Conservation (phyloP, 2,888 invertebrate species). For the Agonopterix subpropinquella region DNA sequence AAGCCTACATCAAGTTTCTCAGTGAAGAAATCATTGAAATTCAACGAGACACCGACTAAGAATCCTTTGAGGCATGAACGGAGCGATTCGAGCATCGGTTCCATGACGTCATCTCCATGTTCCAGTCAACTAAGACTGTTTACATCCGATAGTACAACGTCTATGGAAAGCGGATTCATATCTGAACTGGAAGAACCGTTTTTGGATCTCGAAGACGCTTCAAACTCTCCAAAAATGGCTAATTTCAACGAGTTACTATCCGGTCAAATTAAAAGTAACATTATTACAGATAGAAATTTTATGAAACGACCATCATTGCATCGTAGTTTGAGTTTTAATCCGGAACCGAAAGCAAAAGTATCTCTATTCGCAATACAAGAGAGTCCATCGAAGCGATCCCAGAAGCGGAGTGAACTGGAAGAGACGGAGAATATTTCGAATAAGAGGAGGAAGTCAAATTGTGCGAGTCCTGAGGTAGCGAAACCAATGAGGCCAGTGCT, state of each 20-base stretch:
- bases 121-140: conserved; percentile 37
- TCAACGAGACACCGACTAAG: conserved; percentile 39
- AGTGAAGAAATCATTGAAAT: conserved; percentile 58
- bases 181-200: conserved; percentile 64
- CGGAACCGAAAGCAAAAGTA: conserved; percentile 36
- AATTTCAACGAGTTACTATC: conserved; percentile 55
- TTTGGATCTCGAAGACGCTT: conserved; percentile 51
- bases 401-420: conserved; percentile 80
- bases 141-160: conserved; percentile 53
- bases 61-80: conserved; percentile 36
- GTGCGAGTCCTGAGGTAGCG: conserved; percentile 19
- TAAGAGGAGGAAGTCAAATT: conserved; percentile 48
- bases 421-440: conserved; percentile 40
- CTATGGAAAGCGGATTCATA: conserved; percentile 66
- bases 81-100: conserved; percentile 53
- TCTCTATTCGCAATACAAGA: conserved; percentile 47
- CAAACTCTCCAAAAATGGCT: conserved; percentile 55
- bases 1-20: conserved; percentile 27
- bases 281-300: conserved; percentile 30
- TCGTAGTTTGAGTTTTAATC: conserved; percentile 53
- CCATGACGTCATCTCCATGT: conserved; percentile 40
- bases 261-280: conserved; percentile 48
- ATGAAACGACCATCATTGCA: conserved; percentile 32
- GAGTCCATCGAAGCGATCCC: conserved; percentile 36
- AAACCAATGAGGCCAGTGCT: conserved; percentile 50